Conservation (phyloP, 1,140 invertebrate species). For the Caenorhabditis remanei region DNA sequence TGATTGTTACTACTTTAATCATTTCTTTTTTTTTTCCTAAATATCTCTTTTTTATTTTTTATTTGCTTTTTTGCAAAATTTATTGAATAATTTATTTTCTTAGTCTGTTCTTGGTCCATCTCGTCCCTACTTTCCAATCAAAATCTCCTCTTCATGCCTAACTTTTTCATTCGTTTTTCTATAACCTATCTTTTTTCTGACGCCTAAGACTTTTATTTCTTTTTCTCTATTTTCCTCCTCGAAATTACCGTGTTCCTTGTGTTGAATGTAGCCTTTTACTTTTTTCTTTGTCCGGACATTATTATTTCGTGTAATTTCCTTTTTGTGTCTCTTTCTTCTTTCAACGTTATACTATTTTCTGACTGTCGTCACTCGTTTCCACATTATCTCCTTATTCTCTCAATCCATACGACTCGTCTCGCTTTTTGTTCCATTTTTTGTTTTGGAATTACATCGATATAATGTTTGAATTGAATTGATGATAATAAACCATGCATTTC, state of each 20-base stretch:
- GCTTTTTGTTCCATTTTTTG: not conserved
- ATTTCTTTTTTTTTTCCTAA: constrained; percentile 26
- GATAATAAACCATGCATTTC: not conserved
- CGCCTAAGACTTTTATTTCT: not conserved
- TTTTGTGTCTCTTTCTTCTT: not conserved
- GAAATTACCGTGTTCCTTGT: not conserved
- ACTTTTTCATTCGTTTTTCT: not conserved
- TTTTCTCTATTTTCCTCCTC: not conserved
- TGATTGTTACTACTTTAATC: constrained; percentile 35
- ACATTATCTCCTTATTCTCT: not conserved
- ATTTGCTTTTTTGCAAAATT: not conserved
- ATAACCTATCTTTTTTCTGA: not conserved
- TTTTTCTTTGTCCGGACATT: not conserved
- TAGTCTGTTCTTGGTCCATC: not conserved
- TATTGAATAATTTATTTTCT: not conserved
- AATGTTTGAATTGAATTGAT: not conserved
- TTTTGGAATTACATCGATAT: constrained; percentile 17
- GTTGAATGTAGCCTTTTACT: not conserved
- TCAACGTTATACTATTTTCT: not conserved
- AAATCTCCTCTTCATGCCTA: not conserved
- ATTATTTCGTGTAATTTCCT: not conserved
- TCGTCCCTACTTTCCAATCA: not conserved
- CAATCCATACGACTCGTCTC: constrained; percentile 20
- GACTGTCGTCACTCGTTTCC: not conserved
- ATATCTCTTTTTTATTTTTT: not conserved